phyloP scores from a whole-genome alignment of 2,888 invertebrate genomes.

The Coecobrya sp. region DNA sequence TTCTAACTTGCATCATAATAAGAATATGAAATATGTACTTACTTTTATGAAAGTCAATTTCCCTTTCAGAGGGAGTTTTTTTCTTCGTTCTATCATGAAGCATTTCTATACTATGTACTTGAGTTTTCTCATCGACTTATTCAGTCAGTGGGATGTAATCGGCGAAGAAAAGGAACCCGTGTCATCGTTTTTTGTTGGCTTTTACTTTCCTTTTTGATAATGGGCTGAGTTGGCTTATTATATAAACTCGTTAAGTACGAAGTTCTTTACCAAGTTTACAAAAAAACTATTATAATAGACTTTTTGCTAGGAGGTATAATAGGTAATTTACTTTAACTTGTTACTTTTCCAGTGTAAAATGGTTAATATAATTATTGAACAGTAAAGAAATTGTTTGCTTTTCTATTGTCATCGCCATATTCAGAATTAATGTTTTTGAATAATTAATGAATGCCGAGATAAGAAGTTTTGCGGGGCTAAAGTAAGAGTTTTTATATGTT shows the following conservation, averaged over 20 bases:
- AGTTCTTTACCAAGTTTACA: neutral
- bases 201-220: slow-evolving; percentile 8
- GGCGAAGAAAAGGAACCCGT: neutral
- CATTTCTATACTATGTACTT: neutral
- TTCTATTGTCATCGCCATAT: neutral
- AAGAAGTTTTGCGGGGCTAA: neutral
- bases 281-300: neutral
- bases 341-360: neutral
- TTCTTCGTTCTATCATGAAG: neutral
- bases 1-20: neutral
- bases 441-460: slow-evolving; percentile 11
- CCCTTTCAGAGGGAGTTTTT: slow-evolving; percentile 12
- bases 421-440: slow-evolving; percentile 25
- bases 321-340: neutral
- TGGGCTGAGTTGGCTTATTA: neutral
- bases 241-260: neutral
- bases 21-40: neutral
- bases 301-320: neutral
- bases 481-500: neutral
- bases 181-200: neutral
- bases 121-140: slow-evolving; percentile 16
- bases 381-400: neutral
- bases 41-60: slow-evolving; percentile 29
- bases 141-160: neutral
- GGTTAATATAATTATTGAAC: neutral